A percentile compares a stretch with the other conserved stretches of the same genome.
Evolutionary conservation across 2,888 invertebrate species (phyloP).

Genomic region (Tetragonula carbonaria): DNA sequence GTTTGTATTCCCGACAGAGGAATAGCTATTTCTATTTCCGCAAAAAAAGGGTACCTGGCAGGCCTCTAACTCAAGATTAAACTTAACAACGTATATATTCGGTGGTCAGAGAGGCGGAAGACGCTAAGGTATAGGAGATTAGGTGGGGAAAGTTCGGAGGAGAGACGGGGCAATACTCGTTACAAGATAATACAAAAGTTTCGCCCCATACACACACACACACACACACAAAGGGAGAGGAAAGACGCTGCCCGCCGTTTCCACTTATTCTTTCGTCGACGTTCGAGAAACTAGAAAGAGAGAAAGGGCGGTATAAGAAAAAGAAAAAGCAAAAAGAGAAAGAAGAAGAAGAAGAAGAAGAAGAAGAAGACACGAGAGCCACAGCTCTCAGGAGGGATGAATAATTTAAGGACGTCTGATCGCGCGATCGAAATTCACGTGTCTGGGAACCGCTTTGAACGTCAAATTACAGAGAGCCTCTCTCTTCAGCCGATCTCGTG

Average conservation of each 20-base stretch:
- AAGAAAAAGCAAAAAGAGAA: not conserved
- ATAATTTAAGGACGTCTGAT: slow-evolving; percentile 72
- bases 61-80: slow-evolving; percentile 56
- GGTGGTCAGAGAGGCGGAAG: slow-evolving; percentile 41
- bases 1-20: too few relatives aligned
- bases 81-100: slow-evolving; percentile 53
- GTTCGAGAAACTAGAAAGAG: slow-evolving; percentile 26
- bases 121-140: slow-evolving; percentile 60
- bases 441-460: slow-evolving; percentile 72
- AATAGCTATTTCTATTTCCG: not conserved
- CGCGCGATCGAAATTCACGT: slow-evolving; percentile 69
- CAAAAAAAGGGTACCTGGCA: slow-evolving; percentile 35
- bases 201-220: not conserved
- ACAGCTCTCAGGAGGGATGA: slow-evolving; percentile 64
- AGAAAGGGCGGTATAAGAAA: not conserved
- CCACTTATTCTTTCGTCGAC: slow-evolving; percentile 59
- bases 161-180: slow-evolving; percentile 53
- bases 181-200: slow-evolving; percentile 71
- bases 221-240: slow-evolving; percentile 9
- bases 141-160: slow-evolving; percentile 56
- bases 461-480: slow-evolving; percentile 70
- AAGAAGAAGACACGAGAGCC: slow-evolving; percentile 7
- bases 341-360: slow-evolving; percentile 3
- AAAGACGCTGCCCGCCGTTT: slow-evolving; percentile 46
- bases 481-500: slow-evolving; percentile 67